These are phyloP conservation scores for Chionomys nivalis DNA, from an alignment of 2,113 vertebrate genomes.

Conservation along the genomic window DNA sequence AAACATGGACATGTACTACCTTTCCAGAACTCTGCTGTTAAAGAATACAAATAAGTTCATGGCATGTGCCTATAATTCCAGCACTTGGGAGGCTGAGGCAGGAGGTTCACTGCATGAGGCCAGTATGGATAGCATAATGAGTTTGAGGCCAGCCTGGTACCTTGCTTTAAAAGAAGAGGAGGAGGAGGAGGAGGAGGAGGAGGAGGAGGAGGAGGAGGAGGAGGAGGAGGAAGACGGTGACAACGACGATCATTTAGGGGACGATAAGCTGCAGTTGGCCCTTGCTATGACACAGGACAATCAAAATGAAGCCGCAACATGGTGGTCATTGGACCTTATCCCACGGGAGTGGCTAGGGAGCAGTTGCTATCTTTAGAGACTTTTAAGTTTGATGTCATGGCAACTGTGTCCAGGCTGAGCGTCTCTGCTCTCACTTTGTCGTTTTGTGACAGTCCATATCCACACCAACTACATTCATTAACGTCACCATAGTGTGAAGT, in stretches of 20 bases:
- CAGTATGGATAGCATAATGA: background rate
- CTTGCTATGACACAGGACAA: background rate
- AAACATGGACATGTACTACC: background rate
- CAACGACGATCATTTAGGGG: background rate
- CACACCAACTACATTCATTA: background rate
- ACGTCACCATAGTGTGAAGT: background rate
- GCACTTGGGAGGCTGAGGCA: background rate
- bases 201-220: background rate
- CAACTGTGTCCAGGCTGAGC: background rate
- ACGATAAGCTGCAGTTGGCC: background rate
- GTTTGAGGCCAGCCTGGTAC: background rate
- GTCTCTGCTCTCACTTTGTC: background rate
- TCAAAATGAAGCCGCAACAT: background rate
- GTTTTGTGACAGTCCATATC: slow-evolving; percentile 8
- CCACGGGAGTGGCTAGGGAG: background rate
- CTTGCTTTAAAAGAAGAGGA: background rate
- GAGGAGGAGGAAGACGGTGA: background rate
- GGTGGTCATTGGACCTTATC: background rate
- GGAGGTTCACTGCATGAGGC: background rate
- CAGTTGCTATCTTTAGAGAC: background rate
- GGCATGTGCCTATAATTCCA: background rate
- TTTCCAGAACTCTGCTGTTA: background rate
- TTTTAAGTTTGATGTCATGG: slow-evolving; percentile 16
- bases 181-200: background rate
- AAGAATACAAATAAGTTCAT: background rate